These are phyloP conservation scores for Diorhabda carinulata DNA, from an alignment of 1,140 invertebrate species.

Conservation along the genomic window DNA sequence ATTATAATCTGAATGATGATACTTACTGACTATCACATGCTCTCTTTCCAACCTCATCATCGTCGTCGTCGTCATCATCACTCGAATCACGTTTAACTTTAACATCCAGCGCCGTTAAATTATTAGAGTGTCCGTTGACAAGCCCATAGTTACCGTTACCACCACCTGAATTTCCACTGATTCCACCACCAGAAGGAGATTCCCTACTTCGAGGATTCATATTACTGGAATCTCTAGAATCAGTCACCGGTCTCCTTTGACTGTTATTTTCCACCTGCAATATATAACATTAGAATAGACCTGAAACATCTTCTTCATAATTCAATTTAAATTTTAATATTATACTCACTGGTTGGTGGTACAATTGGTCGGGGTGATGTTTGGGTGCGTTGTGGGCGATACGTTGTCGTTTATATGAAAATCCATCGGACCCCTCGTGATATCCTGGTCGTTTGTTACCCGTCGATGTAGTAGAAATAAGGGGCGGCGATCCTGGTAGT, in stretches of 20 bases:
- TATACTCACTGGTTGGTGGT: slow-evolving; percentile 17
- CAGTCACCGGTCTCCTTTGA: slow-evolving; percentile 41
- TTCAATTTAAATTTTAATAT: background rate
- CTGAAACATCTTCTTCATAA: background rate
- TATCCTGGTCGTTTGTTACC: slow-evolving; percentile 56
- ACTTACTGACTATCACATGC: slow-evolving; percentile 35
- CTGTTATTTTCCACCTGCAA: slow-evolving; percentile 38
- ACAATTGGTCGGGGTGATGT: slow-evolving; percentile 12
- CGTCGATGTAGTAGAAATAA: slow-evolving; percentile 55
- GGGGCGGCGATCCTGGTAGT: slow-evolving; percentile 62
- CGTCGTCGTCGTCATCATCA: slow-evolving; percentile 41
- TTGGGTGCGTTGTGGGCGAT: slow-evolving; percentile 68
- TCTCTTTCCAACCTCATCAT: slow-evolving; percentile 26
- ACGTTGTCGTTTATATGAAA: slow-evolving; percentile 71
- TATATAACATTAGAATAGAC: slow-evolving; percentile 16
- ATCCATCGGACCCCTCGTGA: slow-evolving; percentile 57
- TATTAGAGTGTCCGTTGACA: slow-evolving; percentile 26
- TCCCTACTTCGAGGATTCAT: slow-evolving; percentile 47
- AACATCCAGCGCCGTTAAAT: slow-evolving; percentile 17
- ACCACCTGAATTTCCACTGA: slow-evolving; percentile 9
- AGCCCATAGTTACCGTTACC: slow-evolving; percentile 31
- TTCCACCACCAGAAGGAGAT: slow-evolving; percentile 34
- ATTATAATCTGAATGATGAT: background rate
- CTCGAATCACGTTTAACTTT: slow-evolving; percentile 38
- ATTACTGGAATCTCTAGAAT: slow-evolving; percentile 46